Conservation (phyloP, 2,888 invertebrate species). For the Fabriciana adippe region DNA sequence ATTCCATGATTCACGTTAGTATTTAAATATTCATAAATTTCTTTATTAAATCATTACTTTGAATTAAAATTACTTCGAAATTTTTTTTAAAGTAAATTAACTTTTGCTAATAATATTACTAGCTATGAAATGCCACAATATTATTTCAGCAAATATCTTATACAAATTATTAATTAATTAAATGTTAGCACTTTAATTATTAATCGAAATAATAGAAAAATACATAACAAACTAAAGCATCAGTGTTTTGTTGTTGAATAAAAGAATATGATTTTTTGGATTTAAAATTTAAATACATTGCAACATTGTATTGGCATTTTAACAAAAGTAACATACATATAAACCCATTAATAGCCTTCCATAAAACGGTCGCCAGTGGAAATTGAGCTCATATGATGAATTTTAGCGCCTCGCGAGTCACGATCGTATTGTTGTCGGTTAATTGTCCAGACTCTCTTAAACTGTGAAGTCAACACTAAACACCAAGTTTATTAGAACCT, state of each 20-base stretch:
- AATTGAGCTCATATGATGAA: conserved; percentile 23
- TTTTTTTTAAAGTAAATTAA: no score
- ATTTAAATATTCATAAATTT: no score
- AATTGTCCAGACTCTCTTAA: conserved; percentile 45
- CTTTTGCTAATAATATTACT: no score
- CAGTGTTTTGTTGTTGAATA: background rate
- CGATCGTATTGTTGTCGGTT: conserved; percentile 23
- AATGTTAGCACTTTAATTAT: no score
- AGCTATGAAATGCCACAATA: no score
- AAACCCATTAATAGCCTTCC: conserved; percentile 4
- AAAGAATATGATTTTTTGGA: no score
- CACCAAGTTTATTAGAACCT: conserved; percentile 60
- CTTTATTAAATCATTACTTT: no score
- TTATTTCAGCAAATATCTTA: no score
- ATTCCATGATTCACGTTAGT: no score
- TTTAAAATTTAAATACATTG: background rate
- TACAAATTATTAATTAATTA: no score
- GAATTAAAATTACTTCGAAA: no score
- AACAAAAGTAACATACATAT: background rate
- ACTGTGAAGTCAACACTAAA: conserved; percentile 59
- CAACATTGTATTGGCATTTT: conserved; percentile 1
- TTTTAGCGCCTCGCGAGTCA: conserved; percentile 25
- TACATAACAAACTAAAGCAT: background rate
- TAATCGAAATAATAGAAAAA: background rate
- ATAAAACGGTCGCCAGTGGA: conserved; percentile 11